Base-by-base conservation (phyloP, 2,797 vertebrate genomes). In the Notoglanidium macrostoma region DNA sequence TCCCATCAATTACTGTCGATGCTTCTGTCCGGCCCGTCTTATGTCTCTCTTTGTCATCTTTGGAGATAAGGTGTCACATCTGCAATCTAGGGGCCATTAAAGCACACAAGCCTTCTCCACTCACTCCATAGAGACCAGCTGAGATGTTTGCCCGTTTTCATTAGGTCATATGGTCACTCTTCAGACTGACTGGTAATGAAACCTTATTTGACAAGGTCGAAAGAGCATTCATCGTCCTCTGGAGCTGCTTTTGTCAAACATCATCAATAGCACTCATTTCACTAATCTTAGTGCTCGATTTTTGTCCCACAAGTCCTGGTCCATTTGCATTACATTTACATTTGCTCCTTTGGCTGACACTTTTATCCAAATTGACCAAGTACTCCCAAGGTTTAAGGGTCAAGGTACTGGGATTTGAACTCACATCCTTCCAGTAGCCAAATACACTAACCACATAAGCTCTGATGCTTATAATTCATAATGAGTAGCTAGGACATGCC, bases 21-120 rank as follows among this genome's bases (percentile, higher is more conserved):
- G 26, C 65, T 70, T 85, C 87, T 83, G 79, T 87, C 88, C 54
- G 8, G 83, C 70, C 73, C 63, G 51, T 89, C 87, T 86, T 77
- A 84, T 85, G 79, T 86, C 84, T 86, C 78, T 84, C 85, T 87
- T 88, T 88, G 88, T 88, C 89, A 89, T 84, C 80, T 89, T 85
- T 86, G 74, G 88, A 93, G 93, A 93, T 92, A 90, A 88, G 86
- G 93, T 92, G 90, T 92, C 92, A 92, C 89, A 88, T 91, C 88
- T 85, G 87, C 86, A 91, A 87, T 87, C 89, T 14, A 91, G 87
- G 87, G 89, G 88, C 88, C 89, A 88, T 91, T 93, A 90, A 90
- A 88, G 67, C 74, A 86, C 83, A 88, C 82, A 85, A 87, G 90
- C 89, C 86, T 91, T 88, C 91, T 29, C 49, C n/a, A 91, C 80